phyloP scores from a whole-genome alignment of 2,113 vertebrate genomes.

The Cheirogaleus medius region DNA sequence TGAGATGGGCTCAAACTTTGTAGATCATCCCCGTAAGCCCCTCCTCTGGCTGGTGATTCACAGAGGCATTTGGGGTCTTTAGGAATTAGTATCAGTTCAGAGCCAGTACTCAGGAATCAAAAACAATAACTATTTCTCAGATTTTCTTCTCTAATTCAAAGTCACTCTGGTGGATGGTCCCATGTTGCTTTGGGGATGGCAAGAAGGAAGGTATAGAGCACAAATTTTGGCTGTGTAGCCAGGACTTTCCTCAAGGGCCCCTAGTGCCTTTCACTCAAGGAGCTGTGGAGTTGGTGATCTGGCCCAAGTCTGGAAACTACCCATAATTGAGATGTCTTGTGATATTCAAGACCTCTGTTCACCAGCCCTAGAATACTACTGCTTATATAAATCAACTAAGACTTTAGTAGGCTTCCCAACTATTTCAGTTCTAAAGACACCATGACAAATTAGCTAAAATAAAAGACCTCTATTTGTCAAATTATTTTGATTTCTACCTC shows the following conservation, averaged over 20 bases:
- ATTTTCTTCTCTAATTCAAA: neutral
- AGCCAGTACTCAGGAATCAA: neutral
- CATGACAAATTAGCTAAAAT: neutral
- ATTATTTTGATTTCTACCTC: neutral
- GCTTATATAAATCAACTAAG: neutral
- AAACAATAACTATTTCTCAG: neutral
- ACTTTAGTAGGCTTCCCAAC: too few relatives aligned
- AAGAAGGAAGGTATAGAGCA: neutral
- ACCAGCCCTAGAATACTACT: neutral
- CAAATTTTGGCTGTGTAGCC: neutral
- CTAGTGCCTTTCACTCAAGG: neutral
- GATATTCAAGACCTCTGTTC: neutral
- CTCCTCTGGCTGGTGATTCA: neutral
- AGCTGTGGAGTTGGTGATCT: neutral
- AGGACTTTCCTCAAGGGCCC: neutral
- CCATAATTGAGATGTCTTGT: neutral
- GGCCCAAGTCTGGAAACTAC: neutral
- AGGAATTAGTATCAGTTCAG: neutral
- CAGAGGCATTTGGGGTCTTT: neutral
- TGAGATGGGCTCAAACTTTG: neutral
- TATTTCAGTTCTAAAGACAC: too few relatives aligned
- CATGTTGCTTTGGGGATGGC: neutral
- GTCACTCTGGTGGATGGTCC: neutral
- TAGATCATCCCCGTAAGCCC: neutral
- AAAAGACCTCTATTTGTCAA: neutral